Percentiles rank a stretch among this genome's conserved stretches.
Evolutionary conservation across 2,888 invertebrate genomes (phyloP).

Genomic region (Pyrrhosoma nymphula): DNA sequence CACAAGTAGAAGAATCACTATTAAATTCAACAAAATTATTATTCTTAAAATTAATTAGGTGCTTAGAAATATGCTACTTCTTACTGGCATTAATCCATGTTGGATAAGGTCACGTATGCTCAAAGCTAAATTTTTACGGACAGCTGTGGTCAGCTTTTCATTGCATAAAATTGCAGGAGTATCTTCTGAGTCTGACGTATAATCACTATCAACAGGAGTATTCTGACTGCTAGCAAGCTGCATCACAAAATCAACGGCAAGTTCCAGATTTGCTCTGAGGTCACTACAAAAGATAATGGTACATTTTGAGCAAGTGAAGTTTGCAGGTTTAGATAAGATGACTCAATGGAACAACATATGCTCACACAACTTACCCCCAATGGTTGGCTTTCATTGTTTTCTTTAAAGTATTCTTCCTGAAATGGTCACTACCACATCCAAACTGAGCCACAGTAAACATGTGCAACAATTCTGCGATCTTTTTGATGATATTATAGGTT

Average conservation of each 20-base stretch:
- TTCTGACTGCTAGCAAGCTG: slow-evolving; percentile 84
- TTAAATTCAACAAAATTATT: too few relatives aligned
- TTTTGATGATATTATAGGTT: slow-evolving; percentile 89
- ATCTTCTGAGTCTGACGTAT: slow-evolving; percentile 80
- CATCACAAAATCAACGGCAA: slow-evolving; percentile 84
- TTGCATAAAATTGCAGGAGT: slow-evolving; percentile 80
- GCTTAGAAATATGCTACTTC: slow-evolving; percentile 71
- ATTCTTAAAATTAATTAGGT: too few relatives aligned
- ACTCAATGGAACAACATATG: not conserved
- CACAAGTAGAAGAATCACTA: not conserved
- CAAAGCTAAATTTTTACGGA: slow-evolving; percentile 94
- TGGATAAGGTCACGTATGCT: slow-evolving; percentile 95
- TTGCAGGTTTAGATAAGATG: not conserved
- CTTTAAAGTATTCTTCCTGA: slow-evolving; percentile 90
- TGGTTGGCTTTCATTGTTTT: slow-evolving; percentile 92
- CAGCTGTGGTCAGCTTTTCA: slow-evolving; percentile 91
- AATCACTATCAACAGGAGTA: slow-evolving; percentile 80
- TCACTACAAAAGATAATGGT: slow-evolving; percentile 81
- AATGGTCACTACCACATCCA: slow-evolving; percentile 88
- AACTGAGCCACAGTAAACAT: slow-evolving; percentile 96
- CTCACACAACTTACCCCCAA: slow-evolving; percentile 86
- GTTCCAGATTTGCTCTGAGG: slow-evolving; percentile 93
- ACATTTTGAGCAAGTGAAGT: not conserved
- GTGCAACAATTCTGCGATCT: slow-evolving; percentile 93
- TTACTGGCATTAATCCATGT: slow-evolving; percentile 89